Evolutionary conservation across 2,113 vertebrate species (phyloP), one percentile per base, ranked within the genome.

Genomic region (Ciconia maguari): DNA sequence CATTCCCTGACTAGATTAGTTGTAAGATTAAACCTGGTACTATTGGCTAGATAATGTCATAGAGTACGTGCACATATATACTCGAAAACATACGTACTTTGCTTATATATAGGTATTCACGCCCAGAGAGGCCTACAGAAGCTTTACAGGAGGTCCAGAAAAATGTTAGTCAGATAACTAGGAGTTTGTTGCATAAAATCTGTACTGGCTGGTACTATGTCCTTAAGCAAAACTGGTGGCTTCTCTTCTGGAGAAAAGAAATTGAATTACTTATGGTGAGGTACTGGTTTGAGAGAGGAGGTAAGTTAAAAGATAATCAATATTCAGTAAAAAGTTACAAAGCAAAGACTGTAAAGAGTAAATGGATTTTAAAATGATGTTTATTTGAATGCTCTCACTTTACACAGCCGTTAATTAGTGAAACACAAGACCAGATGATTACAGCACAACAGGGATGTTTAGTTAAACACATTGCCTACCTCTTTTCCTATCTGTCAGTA

Each of bases 221-320:
- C 41, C 58, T 84, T 77, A 36, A 49, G 27, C 6, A 87, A 87
- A 89, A 71, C 14, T 32, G 18, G 29, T 77, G 10, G 16, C 15
- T 62, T 92, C 49, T 91, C 61, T 90, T 25, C 32, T 77, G 30
- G 66, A 64, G 26, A 21, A 89, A 70, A 82, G 19, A 62, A 70
- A 42, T 54, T 30, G 77, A 84, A 83, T 71, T 84, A 44, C n/a
- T 76, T 51, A 44, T 3, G 29, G 21, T 0, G 10, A 85, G 21
- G 12, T 41, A 36, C 16, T 70, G 55, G 64, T 77, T 87, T 75
- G 77, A 58, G 44, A 80, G 27, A 82, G 57, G 16, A 81, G 30
- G 49, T 54, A 72, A 96, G 65, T 55, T 84, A 87, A 89, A 92
- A 76, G 60, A 34, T 69, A 91, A 95, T 91, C 87, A 92, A 91